Percentiles rank a stretch among this genome's conserved stretches.
These are phyloP conservation scores for Hartigia nigra DNA, from an alignment of 2,888 invertebrate species.

Conservation along the genomic window DNA sequence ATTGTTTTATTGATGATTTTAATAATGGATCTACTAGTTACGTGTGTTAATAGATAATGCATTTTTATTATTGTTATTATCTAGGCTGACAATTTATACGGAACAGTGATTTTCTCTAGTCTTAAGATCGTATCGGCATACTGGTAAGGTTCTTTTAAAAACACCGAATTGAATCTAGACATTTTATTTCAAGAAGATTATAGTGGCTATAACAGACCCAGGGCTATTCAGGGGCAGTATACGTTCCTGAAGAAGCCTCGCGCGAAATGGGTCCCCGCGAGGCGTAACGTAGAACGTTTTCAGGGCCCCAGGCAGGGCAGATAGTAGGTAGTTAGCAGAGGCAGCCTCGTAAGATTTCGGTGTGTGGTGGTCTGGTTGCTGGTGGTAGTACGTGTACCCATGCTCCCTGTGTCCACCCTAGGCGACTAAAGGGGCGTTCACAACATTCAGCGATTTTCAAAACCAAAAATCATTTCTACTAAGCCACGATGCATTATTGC, in stretches of 20 bases:
- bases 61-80: neutral
- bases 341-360: conserved; percentile 60
- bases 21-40: neutral
- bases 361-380: conserved; percentile 48
- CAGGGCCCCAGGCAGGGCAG: conserved; percentile 60
- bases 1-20: neutral
- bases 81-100: neutral
- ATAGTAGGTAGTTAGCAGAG: conserved; percentile 61
- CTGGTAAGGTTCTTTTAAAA: neutral
- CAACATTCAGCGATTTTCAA: neutral
- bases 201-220: neutral
- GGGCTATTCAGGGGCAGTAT: neutral
- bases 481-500: neutral
- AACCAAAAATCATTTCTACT: neutral
- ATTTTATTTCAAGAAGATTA: neutral
- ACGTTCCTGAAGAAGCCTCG: conserved; percentile 44
- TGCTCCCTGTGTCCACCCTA: neutral
- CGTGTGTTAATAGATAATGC: neutral
- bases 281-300: conserved; percentile 61
- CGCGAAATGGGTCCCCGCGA: conserved; percentile 63
- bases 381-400: neutral
- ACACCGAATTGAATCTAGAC: neutral
- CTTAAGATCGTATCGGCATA: neutral
- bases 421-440: conserved; percentile 28
- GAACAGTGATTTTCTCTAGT: neutral